These are phyloP conservation scores for Eumaeus atala DNA, from an alignment of 1,140 invertebrate genomes.

Conservation along the genomic window DNA sequence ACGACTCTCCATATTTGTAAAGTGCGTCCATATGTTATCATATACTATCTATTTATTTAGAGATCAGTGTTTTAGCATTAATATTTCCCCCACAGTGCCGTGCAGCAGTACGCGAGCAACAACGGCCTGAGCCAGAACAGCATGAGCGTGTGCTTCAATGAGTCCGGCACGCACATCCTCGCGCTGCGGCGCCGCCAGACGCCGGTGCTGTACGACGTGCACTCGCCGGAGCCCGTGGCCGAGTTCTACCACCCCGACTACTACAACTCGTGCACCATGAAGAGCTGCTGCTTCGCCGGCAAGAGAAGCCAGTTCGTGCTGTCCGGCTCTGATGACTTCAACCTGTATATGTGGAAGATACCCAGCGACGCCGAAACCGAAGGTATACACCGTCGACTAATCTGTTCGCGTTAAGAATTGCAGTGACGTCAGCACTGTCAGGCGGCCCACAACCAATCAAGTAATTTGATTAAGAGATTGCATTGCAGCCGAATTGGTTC, in stretches of 20 bases:
- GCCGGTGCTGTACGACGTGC: slow-evolving; percentile 86
- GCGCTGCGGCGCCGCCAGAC: slow-evolving; percentile 87
- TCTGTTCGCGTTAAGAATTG: too few species aligned
- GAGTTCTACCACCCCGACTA: slow-evolving; percentile 95
- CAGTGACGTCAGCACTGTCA: too few species aligned
- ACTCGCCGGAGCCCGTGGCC: slow-evolving; percentile 80
- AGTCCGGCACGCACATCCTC: slow-evolving; percentile 84
- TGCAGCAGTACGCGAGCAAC: slow-evolving; percentile 82
- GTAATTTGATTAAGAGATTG: too few species aligned
- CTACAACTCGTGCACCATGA: slow-evolving; percentile 98
- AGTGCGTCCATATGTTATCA: too few species aligned
- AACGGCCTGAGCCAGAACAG: slow-evolving; percentile 82
- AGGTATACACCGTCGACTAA: too few species aligned
- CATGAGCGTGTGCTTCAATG: slow-evolving; percentile 94
- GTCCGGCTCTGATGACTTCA: slow-evolving; percentile 96
- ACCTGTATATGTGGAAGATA: slow-evolving; percentile 95
- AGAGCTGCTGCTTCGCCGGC: slow-evolving; percentile 96
- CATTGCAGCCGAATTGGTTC: too few species aligned
- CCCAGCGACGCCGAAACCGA: slow-evolving; percentile 73
- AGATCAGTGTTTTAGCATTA: too few species aligned
- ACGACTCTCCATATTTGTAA: too few species aligned
- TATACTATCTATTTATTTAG: too few species aligned
- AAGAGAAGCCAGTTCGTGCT: slow-evolving; percentile 90
- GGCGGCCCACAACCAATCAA: too few species aligned
- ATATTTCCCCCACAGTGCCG: slow-evolving; percentile 63